Conservation (phyloP, 2,888 invertebrate genomes). For the Microctonus brassicae region DNA sequence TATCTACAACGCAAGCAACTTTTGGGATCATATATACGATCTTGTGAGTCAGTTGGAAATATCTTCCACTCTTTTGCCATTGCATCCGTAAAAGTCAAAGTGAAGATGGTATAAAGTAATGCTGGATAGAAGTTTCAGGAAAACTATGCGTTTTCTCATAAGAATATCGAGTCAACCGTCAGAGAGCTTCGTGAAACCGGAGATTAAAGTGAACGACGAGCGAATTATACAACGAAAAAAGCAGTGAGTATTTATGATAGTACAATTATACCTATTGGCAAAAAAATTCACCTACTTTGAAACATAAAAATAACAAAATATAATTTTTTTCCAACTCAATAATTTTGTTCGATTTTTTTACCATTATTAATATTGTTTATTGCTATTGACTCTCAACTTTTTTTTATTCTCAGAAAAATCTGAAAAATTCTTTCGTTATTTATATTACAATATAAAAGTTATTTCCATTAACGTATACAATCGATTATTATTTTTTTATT, state of each 20-base stretch:
- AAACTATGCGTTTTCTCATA: slow-evolving; percentile 13
- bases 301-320: neutral
- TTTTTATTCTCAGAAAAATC: too few relatives aligned
- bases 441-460: too few relatives aligned
- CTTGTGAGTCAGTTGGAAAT: neutral
- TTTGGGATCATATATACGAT: neutral
- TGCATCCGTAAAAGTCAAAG: neutral
- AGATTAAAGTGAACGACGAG: slow-evolving; percentile 44
- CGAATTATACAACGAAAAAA: neutral
- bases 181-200: slow-evolving; percentile 40
- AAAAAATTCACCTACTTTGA: neutral
- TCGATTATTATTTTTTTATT: too few relatives aligned
- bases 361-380: neutral
- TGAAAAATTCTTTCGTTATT: too few relatives aligned
- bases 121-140: neutral
- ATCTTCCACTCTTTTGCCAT: neutral
- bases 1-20: neutral
- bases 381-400: neutral
- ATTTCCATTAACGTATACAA: too few relatives aligned
- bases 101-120: neutral
- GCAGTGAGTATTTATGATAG: neutral
- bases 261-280: neutral
- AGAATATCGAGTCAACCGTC: slow-evolving; percentile 36
- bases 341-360: neutral
- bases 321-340: neutral